Conservation (phyloP, 2,113 vertebrate species). For the Ivindomyrus marchei region DNA sequence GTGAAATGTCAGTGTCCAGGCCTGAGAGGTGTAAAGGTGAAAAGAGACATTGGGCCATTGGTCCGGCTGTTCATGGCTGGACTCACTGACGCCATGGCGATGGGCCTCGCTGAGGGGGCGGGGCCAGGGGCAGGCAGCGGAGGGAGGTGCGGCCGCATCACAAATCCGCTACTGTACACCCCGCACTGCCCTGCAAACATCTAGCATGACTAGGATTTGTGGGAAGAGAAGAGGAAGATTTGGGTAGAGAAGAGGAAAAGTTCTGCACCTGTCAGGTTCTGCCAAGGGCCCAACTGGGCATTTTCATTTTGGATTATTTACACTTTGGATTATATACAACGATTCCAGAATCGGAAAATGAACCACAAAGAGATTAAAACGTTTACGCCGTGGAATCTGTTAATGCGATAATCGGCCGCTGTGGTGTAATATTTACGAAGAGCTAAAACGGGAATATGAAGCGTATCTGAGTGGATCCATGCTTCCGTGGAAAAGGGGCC, state of each 20-base stretch:
- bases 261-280: neutral
- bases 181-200: neutral
- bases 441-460: neutral
- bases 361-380: neutral
- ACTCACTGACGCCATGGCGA: neutral
- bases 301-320: conserved; percentile 5
- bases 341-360: neutral
- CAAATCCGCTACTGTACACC: neutral
- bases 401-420: neutral
- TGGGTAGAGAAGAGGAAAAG: neutral
- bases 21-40: neutral
- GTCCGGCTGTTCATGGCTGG: neutral
- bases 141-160: neutral
- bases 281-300: neutral
- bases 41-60: neutral
- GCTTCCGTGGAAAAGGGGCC: neutral
- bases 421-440: neutral
- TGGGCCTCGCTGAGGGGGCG: neutral
- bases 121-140: neutral
- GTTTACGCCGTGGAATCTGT: neutral
- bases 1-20: neutral
- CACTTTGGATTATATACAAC: neutral
- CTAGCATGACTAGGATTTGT: neutral
- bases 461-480: neutral
- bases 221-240: neutral